phyloP scores from a whole-genome alignment of 2,888 invertebrate species.

The Malachius bipustulatus region DNA sequence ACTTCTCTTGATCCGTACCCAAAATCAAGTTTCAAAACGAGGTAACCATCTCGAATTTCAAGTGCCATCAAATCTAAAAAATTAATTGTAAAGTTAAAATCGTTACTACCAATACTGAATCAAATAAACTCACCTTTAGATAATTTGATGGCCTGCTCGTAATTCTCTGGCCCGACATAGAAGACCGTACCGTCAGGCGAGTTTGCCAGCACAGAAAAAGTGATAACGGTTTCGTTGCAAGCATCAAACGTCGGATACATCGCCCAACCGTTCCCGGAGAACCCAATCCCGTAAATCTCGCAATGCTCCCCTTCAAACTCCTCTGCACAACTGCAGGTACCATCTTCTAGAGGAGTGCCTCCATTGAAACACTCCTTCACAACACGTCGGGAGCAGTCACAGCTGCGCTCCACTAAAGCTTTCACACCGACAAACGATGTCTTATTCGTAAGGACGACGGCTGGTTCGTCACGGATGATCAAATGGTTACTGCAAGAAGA shows the following conservation, averaged over 20 bases:
- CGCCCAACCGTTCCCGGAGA: constrained; percentile 85
- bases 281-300: constrained; percentile 78
- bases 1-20: constrained; percentile 69
- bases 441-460: constrained; percentile 81
- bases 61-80: constrained; percentile 76
- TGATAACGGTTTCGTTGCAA: constrained; percentile 73
- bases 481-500: constrained; percentile 72
- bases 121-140: constrained; percentile 44
- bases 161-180: constrained; percentile 67
- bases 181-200: constrained; percentile 72
- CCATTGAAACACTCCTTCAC: constrained; percentile 28
- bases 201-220: constrained; percentile 68
- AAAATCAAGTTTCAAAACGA: constrained; percentile 73
- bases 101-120: neutral
- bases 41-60: constrained; percentile 73
- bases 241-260: constrained; percentile 80
- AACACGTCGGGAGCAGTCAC: constrained; percentile 41
- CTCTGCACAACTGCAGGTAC: constrained; percentile 67
- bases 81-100: constrained; percentile 1
- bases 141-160: constrained; percentile 47
- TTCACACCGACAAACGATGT: constrained; percentile 91
- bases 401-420: constrained; percentile 69
- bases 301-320: constrained; percentile 77
- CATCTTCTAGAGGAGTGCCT: constrained; percentile 44
- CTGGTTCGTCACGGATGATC: constrained; percentile 56